Evolutionary conservation across 1,140 invertebrate species (phyloP).

Genomic region (Thaumatotibia leucotreta): DNA sequence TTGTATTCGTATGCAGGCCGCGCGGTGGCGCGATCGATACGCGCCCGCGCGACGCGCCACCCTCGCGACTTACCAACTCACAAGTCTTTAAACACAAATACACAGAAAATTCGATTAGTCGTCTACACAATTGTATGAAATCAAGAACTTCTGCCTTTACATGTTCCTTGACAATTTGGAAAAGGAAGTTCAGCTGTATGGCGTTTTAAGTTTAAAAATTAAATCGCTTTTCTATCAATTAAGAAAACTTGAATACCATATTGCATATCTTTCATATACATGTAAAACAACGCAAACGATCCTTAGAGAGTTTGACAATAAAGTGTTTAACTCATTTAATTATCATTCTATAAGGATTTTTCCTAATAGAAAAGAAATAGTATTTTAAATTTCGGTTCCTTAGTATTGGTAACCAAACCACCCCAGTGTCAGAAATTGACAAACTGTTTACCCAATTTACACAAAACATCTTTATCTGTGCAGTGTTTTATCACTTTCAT

Average conservation of each 20-base stretch:
- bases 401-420: too few species aligned
- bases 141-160: not conserved
- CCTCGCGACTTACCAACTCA: constrained; percentile 44
- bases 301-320: too few species aligned
- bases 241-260: not conserved
- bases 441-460: not conserved
- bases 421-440: not conserved
- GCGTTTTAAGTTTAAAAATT: not conserved
- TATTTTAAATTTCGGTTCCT: too few species aligned
- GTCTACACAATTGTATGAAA: not conserved
- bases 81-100: constrained; percentile 49
- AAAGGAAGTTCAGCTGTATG: not conserved
- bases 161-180: not conserved
- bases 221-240: not conserved
- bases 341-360: too few species aligned
- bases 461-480: constrained; percentile 9
- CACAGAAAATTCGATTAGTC: constrained; percentile 18
- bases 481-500: constrained; percentile 15
- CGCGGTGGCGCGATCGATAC: constrained; percentile 66
- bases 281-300: not conserved
- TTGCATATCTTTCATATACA: not conserved
- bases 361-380: too few species aligned
- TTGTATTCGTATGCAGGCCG: constrained; percentile 68
- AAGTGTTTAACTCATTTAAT: too few species aligned
- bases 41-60: constrained; percentile 67